Percentiles rank a stretch among this genome's conserved stretches.
These are phyloP conservation scores for Lucilia cuprina DNA, from an alignment of 1,140 invertebrate species.

Conservation along the genomic window DNA sequence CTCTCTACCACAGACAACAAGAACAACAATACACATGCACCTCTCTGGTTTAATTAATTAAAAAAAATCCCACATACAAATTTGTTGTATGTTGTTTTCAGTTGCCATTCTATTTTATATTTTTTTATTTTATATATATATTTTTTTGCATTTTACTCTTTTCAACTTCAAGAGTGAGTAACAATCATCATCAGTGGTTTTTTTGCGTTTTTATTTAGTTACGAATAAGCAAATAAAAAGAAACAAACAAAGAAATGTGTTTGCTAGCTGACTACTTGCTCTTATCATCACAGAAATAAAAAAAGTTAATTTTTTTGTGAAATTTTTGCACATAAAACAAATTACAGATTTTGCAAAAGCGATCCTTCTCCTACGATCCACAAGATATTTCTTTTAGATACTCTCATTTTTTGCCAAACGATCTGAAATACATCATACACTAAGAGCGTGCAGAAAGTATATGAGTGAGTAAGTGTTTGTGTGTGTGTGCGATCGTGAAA, in stretches of 20 bases:
- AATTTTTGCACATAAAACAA: not conserved
- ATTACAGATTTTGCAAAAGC: not conserved
- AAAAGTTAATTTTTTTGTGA: not conserved
- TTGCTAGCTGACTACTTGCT: not conserved
- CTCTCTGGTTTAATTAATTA: not conserved
- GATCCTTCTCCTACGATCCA: conserved; percentile 3
- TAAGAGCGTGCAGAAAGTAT: not conserved
- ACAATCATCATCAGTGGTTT: not conserved
- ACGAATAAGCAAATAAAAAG: not conserved
- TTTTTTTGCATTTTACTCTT: not conserved
- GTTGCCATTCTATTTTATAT: not conserved
- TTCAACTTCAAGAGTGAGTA: not conserved
- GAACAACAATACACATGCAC: not conserved
- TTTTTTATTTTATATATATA: not conserved
- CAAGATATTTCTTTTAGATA: not conserved
- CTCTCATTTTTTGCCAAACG: not conserved
- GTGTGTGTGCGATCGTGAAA: not conserved
- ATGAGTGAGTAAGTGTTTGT: not conserved
- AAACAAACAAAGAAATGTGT: not conserved
- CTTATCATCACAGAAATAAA: not conserved
- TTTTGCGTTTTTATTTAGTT: not conserved
- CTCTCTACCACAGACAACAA: too few species aligned
- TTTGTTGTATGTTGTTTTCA: not conserved
- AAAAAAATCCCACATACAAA: not conserved
- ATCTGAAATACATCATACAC: not conserved